Base-by-base conservation (phyloP, 2,113 vertebrate species). In the Charina bottae region DNA sequence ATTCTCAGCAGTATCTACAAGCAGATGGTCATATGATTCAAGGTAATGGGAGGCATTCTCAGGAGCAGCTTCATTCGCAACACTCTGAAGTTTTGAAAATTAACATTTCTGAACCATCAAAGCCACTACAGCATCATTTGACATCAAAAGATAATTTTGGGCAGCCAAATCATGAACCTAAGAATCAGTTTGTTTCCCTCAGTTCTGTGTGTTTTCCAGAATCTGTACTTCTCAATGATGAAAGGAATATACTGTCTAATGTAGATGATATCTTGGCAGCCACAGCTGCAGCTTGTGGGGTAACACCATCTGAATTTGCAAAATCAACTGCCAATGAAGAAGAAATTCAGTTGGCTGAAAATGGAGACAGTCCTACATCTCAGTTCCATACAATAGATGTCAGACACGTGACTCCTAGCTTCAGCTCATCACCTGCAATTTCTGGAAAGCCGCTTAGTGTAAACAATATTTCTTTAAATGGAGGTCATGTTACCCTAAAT, bases 221-320 rank as follows among this genome's bases (percentile, higher is more conserved):
- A 78, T 98, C 99, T 9, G 99, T 99, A 96, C 97, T 99, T 15
- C 98, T 99, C 72, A 97, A 97, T 9, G 99, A 99, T 95, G 99
- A 99, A 83, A 98, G 99, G 96, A 99, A 98, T 97, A 99, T 99
- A 96, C 97, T 99, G 91, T 99, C 99, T 94, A 99, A 99, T 0
- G 99, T 99, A 55, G 99, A 99, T 95, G 99, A 99, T 96, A 99
- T 99, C 87, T 97, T 99, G 89, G 99, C 99, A 96, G 99, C 99
- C 89, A 99, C 99, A 3, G 99, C 98, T 93, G 99, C 98, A 87
- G 99, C 98, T 84, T 99, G 99, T 96, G 99, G 98, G 3, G 99
- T 99, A 93, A 98, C 98, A 60, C 98, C 99, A 21, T 98, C 99
- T 95, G 99, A 99, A 95, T 99, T 99, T 97, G 98, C 98, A 95